Conservation (phyloP, 2,113 vertebrate genomes). For the Rhipidura dahli region DNA sequence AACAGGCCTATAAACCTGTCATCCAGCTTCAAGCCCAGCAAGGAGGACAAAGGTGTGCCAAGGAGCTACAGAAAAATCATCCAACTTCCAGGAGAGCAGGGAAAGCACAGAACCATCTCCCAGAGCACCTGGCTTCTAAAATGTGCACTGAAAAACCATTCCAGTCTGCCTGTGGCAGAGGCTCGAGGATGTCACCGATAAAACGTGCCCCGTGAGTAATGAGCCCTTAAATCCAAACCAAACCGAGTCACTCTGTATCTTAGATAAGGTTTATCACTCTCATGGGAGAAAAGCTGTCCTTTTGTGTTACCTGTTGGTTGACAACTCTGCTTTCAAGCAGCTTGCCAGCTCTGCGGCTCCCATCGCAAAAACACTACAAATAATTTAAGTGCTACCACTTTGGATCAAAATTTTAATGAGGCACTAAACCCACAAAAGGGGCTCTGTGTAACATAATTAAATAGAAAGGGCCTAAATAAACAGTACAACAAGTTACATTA, state of each 20-base stretch:
- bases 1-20: background rate
- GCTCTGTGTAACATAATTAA: slow-evolving; percentile 52
- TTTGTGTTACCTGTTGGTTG: background rate
- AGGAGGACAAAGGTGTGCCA: background rate
- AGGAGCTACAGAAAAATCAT: background rate
- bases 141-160: background rate
- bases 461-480: slow-evolving; percentile 58
- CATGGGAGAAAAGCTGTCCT: background rate
- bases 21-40: background rate
- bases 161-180: background rate
- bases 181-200: background rate
- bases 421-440: slow-evolving; percentile 52
- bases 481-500: slow-evolving; percentile 34
- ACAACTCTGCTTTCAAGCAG: background rate
- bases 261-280: background rate
- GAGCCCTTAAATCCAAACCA: background rate
- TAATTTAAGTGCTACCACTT: slow-evolving; percentile 27
- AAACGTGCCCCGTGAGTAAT: background rate
- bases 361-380: background rate
- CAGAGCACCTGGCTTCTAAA: background rate
- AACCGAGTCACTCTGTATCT: background rate
- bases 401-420: slow-evolving; percentile 53
- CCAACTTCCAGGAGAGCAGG: background rate
- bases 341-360: background rate
- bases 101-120: background rate